phyloP scores from a whole-genome alignment of 1,140 invertebrate genomes.

The Trichomalopsis sarcophagae region DNA sequence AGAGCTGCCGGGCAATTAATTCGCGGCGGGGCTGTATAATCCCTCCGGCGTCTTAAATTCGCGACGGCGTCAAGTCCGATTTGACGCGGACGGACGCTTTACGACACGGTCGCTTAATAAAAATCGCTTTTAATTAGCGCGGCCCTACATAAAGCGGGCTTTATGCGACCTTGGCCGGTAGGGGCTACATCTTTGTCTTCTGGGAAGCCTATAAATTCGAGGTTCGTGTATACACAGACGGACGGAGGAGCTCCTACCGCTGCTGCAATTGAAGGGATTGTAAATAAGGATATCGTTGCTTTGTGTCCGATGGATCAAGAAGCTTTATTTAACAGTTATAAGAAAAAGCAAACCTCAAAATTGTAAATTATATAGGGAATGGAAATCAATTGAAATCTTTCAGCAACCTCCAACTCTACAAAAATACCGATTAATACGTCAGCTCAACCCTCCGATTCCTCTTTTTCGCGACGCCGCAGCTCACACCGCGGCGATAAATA shows the following conservation, averaged over 20 bases:
- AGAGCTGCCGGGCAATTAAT: not conserved
- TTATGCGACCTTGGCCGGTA: slow-evolving; percentile 22
- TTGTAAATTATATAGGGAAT: too few relatives aligned
- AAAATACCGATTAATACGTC: not conserved
- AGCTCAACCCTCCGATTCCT: not conserved
- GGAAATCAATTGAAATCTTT: too few relatives aligned
- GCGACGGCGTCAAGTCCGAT: not conserved
- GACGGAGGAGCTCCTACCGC: not conserved
- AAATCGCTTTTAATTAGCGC: slow-evolving; percentile 52
- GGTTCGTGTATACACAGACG: not conserved
- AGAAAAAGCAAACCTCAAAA: too few relatives aligned
- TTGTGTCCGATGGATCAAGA: too few relatives aligned
- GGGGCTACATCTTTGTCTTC: not conserved
- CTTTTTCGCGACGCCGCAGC: not conserved
- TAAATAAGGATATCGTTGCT: not conserved
- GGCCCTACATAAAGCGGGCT: slow-evolving; percentile 42
- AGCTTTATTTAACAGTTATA: too few relatives aligned
- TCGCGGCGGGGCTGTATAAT: not conserved
- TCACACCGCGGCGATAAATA: slow-evolving; percentile 53
- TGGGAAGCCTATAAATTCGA: not conserved
- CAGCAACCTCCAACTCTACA: too few relatives aligned
- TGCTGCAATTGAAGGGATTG: not conserved
- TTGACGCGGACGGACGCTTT: slow-evolving; percentile 25
- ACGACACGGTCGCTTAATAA: slow-evolving; percentile 39
- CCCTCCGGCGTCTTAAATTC: slow-evolving; percentile 23